Percentiles rank a stretch among this genome's conserved stretches.
Conservation (phyloP, 2,888 invertebrate species). For the Camptogramma bilineatum region DNA sequence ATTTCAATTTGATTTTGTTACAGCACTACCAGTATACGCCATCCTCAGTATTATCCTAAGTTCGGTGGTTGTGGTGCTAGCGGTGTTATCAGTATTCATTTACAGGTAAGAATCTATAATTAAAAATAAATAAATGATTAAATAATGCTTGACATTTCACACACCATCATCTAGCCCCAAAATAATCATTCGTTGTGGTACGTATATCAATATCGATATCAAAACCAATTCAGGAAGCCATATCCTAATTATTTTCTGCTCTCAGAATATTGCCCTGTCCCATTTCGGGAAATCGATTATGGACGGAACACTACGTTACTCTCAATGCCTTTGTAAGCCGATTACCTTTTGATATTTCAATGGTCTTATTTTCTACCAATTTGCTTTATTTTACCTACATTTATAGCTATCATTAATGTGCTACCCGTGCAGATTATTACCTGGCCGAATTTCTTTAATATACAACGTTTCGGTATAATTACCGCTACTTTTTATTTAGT, state of each 20-base stretch:
- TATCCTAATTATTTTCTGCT: slow-evolving; percentile 1
- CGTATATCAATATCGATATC: not conserved
- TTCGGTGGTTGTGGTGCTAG: slow-evolving; percentile 89
- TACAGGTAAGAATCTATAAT: slow-evolving; percentile 89
- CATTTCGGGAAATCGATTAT: not conserved
- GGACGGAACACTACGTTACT: not conserved
- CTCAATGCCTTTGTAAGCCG: not conserved
- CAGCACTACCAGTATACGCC: slow-evolving; percentile 93
- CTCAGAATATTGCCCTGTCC: not conserved
- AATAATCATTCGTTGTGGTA: not conserved
- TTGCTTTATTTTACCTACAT: not conserved
- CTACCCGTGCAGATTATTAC: too few relatives aligned
- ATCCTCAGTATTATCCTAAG: slow-evolving; percentile 94
- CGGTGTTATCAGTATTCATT: slow-evolving; percentile 88
- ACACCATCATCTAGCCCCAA: too few relatives aligned
- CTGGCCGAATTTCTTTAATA: too few relatives aligned
- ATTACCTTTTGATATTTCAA: not conserved
- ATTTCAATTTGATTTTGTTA: slow-evolving; percentile 59
- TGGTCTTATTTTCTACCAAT: not conserved
- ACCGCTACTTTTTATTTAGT: too few relatives aligned
- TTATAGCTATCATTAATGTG: too few relatives aligned
- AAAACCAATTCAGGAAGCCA: not conserved
- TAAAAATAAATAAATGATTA: too few relatives aligned
- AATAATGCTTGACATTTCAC: too few relatives aligned
- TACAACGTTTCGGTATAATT: too few relatives aligned